Percentiles rank a stretch among this genome's conserved stretches.
Evolutionary conservation across 2,113 vertebrate species (phyloP).

Genomic region (Neodontobutis hainanensis): DNA sequence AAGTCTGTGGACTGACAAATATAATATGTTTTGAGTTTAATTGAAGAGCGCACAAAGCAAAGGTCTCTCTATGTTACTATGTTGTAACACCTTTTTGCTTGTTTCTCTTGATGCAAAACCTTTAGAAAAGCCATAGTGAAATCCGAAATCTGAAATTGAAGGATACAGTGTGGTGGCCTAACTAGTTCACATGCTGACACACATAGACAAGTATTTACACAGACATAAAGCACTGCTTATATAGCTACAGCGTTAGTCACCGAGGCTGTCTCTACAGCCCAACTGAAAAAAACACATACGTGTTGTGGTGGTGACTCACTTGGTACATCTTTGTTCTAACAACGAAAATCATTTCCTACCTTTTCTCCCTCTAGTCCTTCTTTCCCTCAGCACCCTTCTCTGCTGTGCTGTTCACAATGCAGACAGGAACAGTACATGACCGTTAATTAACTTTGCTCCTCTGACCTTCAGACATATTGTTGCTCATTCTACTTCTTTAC

Average conservation of each 20-base stretch:
- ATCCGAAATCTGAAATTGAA: slow-evolving; percentile 22
- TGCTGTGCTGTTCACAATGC: slow-evolving; percentile 3
- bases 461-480: background rate
- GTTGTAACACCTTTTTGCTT: slow-evolving; percentile 3
- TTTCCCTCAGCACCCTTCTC: slow-evolving; percentile 3
- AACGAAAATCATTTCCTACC: slow-evolving; percentile 27
- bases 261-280: slow-evolving; percentile 31
- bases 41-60: background rate
- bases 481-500: too few species aligned
- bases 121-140: slow-evolving; percentile 33
- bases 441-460: background rate
- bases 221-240: slow-evolving; percentile 26
- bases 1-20: slow-evolving; percentile 65
- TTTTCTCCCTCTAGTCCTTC: slow-evolving; percentile 7
- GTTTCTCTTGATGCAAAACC: background rate
- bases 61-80: background rate
- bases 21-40: background rate
- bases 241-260: slow-evolving; percentile 43
- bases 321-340: slow-evolving; percentile 24
- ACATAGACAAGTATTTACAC: slow-evolving; percentile 38
- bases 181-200: slow-evolving; percentile 18
- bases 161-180: slow-evolving; percentile 15
- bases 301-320: slow-evolving; percentile 45
- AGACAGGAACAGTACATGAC: background rate
- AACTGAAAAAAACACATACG: slow-evolving; percentile 16